phyloP scores from a whole-genome alignment of 2,888 invertebrate species.

The Fabriciana adippe region DNA sequence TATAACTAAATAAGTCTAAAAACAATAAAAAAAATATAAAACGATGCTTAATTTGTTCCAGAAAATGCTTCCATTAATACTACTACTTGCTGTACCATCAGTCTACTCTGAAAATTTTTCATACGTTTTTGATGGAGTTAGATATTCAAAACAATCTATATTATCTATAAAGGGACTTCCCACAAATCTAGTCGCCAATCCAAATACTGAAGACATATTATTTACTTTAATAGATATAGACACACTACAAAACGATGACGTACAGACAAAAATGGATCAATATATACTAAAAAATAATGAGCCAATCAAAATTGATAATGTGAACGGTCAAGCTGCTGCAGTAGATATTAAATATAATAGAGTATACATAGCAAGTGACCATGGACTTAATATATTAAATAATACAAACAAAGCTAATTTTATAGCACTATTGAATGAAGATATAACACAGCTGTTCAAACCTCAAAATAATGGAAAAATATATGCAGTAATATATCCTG shows the following conservation, averaged over 20 bases:
- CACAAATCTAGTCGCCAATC: constrained; percentile 66
- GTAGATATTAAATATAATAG: constrained; percentile 59
- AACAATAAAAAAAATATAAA: too few relatives aligned
- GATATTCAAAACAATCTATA: constrained; percentile 56
- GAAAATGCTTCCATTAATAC: constrained; percentile 57
- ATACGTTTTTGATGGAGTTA: constrained; percentile 52
- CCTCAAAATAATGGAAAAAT: constrained; percentile 55
- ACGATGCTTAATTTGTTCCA: constrained; percentile 1
- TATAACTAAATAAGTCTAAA: too few relatives aligned
- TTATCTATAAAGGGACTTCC: constrained; percentile 71
- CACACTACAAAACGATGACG: constrained; percentile 65
- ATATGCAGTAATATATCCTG: constrained; percentile 66
- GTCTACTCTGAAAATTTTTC: constrained; percentile 61
- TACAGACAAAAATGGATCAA: constrained; percentile 76
- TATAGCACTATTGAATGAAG: constrained; percentile 66
- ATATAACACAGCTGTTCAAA: constrained; percentile 71
- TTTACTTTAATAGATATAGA: constrained; percentile 73
- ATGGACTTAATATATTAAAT: constrained; percentile 63
- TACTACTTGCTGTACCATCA: constrained; percentile 53
- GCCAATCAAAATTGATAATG: constrained; percentile 63
- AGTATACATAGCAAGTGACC: constrained; percentile 69
- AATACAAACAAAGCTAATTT: constrained; percentile 59
- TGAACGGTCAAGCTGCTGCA: constrained; percentile 70
- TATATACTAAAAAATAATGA: constrained; percentile 61
- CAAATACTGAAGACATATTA: constrained; percentile 58